Percentiles rank a stretch among this genome's conserved stretches.
Conservation (phyloP, 2,797 vertebrate species). For the Brotula barbata region DNA sequence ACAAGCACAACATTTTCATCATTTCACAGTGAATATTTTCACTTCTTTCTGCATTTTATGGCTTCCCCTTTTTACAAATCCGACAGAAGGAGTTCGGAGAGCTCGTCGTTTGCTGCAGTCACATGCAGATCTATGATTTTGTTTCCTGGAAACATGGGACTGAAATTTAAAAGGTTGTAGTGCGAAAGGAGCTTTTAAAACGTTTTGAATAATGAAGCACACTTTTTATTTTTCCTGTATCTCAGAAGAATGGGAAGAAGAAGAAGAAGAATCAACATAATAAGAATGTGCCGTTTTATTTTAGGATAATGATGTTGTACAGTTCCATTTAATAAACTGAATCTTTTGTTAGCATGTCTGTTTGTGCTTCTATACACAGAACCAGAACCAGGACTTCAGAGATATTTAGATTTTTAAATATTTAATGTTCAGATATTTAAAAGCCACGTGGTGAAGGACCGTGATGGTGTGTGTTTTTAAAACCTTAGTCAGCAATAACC, state of each 20-base stretch:
- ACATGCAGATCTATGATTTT: not conserved
- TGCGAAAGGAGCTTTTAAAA: slow-evolving; percentile 57
- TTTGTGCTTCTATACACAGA: too few relatives aligned
- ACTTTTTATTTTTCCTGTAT: slow-evolving; percentile 28
- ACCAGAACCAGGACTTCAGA: too few relatives aligned
- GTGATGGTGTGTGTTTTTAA: too few relatives aligned
- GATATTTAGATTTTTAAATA: too few relatives aligned
- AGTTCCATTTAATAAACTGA: too few relatives aligned
- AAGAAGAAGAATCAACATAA: slow-evolving; percentile 19
- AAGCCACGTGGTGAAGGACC: too few relatives aligned
- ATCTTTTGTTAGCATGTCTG: too few relatives aligned
- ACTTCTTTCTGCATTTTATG: slow-evolving; percentile 51
- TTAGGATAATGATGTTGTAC: too few relatives aligned
- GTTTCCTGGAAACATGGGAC: slow-evolving; percentile 27
- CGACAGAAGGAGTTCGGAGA: too few relatives aligned
- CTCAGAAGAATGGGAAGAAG: slow-evolving; percentile 9
- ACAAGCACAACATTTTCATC: not conserved
- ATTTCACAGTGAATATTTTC: slow-evolving; percentile 23
- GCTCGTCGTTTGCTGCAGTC: too few relatives aligned
- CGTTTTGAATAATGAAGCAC: slow-evolving; percentile 51
- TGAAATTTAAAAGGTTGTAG: slow-evolving; percentile 34
- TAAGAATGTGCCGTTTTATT: not conserved
- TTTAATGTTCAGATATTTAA: too few relatives aligned
- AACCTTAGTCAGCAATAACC: too few relatives aligned
- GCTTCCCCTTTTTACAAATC: slow-evolving; percentile 36